Base-by-base conservation (phyloP, 2,113 vertebrate species). In the Lycocorax pyrrhopterus region DNA sequence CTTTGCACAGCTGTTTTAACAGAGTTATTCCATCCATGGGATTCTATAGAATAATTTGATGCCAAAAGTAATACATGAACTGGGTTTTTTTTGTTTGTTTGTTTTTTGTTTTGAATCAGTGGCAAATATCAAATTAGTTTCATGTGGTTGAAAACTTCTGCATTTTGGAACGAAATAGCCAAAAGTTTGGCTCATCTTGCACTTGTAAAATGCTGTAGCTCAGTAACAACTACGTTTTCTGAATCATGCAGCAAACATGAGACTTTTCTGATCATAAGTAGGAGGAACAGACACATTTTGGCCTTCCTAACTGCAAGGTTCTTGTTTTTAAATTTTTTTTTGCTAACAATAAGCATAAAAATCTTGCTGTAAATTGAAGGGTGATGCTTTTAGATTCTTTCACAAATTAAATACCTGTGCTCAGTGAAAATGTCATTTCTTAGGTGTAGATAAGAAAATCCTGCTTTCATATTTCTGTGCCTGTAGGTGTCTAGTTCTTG, bases 1-100 rank as follows among this genome's bases (percentile, higher is more conserved):
- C 87, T 96, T 86, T 58, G 92, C 94, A 96, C 96, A 97, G 95
- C 96, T 96, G 94, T 81, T 92, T 86, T 63, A 88, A 77, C 72
- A 47, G 88, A 76, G 56, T 29, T 79, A 71, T 76, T 89, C 79
- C 35, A 80, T 85, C 85, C 41, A 0, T 68, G 66, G n/a, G 75
- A 87, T 85, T 76, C 63, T 75, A 7, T 13, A 27, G n/a, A 89
- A 95, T 66, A 95, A 92, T 89, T 80, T 51, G 29, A 72, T 93
- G 62, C 84, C 81, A 95, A 58, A 92, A 96, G 44, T 87, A 87
- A 80, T 89, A 63, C 47, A 12, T 67, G 18, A 32, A 49, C 25
- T 49, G 47, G 20, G 46, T 1, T 12, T 23, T 23, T 49, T 49
- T 47, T 11, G 10, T 20, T 20, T 29, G 39, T 43, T 26, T 39